Conservation (phyloP, 2,797 vertebrate species). For the Spondyliosoma cantharus region DNA sequence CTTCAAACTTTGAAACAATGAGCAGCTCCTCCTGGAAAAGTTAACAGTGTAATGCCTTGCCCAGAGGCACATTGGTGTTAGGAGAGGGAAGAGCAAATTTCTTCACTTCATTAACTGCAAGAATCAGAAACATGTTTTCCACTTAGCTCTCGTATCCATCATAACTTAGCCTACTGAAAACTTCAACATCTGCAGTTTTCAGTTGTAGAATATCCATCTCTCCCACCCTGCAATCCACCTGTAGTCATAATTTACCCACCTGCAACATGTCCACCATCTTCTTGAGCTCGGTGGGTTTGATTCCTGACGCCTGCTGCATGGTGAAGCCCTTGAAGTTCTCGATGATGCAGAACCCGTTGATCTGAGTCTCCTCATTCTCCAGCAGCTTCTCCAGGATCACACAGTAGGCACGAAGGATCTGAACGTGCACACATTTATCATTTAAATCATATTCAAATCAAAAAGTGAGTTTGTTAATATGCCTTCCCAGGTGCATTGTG, state of each 20-base stretch:
- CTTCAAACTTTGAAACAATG: not conserved
- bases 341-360: conserved; percentile 98
- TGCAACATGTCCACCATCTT: conserved; percentile 99
- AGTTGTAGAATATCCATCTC: not conserved
- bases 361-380: conserved; percentile 98
- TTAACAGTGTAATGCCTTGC: not conserved
- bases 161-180: not conserved
- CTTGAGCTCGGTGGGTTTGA: conserved; percentile 95
- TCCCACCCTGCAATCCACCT: too few relatives aligned
- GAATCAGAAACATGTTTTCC: not conserved
- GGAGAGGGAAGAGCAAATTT: not conserved
- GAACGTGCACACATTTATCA: conserved; percentile 1
- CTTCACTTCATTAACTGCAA: too few relatives aligned
- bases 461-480: not conserved
- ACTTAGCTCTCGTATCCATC: too few relatives aligned
- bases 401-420: conserved; percentile 98
- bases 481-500: not conserved
- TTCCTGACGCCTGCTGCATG: conserved; percentile 96
- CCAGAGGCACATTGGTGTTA: not conserved
- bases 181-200: not conserved
- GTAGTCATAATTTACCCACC: conserved; percentile 78
- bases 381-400: conserved; percentile 97
- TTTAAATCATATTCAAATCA: too few relatives aligned
- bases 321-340: conserved; percentile 99
- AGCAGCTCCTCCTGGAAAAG: not conserved